Evolutionary conservation across 1,140 invertebrate genomes (phyloP).

Genomic region (Temnothorax nylanderi): DNA sequence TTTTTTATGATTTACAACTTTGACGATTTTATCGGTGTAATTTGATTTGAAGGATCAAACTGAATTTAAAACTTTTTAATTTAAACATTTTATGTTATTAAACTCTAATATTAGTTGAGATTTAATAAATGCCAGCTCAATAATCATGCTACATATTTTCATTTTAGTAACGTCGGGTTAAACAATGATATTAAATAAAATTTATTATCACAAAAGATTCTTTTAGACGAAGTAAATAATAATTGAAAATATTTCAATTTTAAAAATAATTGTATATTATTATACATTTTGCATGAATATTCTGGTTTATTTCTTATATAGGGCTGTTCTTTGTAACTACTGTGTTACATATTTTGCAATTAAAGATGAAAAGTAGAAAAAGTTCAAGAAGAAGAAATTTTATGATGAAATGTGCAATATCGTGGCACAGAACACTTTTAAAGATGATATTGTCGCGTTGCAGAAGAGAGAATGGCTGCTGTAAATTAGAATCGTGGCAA

Average conservation of each 20-base stretch:
- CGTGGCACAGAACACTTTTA: background rate
- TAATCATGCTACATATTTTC: background rate
- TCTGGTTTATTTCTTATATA: background rate
- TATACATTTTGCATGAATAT: background rate
- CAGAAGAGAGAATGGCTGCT: no score
- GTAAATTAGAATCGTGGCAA: slow-evolving; percentile 26
- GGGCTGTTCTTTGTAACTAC: background rate
- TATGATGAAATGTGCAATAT: background rate
- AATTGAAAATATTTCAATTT: background rate
- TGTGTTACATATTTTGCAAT: background rate
- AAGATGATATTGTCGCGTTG: background rate
- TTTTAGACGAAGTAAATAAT: background rate
- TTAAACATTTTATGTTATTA: background rate
- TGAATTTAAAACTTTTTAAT: background rate
- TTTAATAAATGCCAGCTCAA: background rate
- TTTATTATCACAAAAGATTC: background rate
- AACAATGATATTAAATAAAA: background rate
- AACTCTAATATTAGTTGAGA: background rate
- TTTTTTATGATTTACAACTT: background rate
- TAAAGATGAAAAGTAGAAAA: background rate
- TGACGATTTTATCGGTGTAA: background rate
- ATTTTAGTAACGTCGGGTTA: background rate
- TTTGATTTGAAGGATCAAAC: background rate
- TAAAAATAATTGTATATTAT: background rate
- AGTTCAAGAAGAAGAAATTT: background rate